Percentiles rank a stretch among this genome's conserved stretches.
Evolutionary conservation across 2,888 invertebrate genomes (phyloP).

Genomic region (Taphrorychus bicolor): DNA sequence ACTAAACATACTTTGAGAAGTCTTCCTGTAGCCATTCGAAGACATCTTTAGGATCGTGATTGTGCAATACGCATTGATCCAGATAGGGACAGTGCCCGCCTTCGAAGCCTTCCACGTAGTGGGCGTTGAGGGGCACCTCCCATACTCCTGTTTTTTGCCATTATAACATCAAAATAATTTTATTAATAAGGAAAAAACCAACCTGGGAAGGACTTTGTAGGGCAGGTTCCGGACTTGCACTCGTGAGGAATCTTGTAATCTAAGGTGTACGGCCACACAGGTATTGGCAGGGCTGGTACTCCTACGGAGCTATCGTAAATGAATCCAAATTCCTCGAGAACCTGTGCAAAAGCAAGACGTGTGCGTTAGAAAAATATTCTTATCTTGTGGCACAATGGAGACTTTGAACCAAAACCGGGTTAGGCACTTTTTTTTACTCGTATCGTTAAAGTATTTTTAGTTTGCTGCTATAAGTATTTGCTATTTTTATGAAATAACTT

Average conservation of each 20-base stretch:
- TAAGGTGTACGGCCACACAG: constrained; percentile 94
- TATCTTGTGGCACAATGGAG: too few species aligned
- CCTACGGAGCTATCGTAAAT: constrained; percentile 93
- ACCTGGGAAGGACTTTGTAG: constrained; percentile 88
- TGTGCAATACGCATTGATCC: constrained; percentile 91
- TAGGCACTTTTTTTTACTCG: too few species aligned
- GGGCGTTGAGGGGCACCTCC: constrained; percentile 91
- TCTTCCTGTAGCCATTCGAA: constrained; percentile 91
- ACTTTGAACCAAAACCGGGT: too few species aligned
- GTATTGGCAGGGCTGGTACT: constrained; percentile 78
- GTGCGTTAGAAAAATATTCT: too few species aligned
- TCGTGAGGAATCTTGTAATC: constrained; percentile 93
- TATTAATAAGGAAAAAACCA: too few species aligned
- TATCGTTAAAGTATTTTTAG: too few species aligned
- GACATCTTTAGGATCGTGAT: constrained; percentile 77
- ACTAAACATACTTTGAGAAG: constrained; percentile 76
- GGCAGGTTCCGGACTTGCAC: constrained; percentile 92
- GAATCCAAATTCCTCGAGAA: constrained; percentile 90
- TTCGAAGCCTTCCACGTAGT: constrained; percentile 86
- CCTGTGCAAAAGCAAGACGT: too few species aligned
- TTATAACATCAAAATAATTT: neutral
- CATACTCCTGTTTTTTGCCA: constrained; percentile 70
- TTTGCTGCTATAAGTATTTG: too few species aligned
- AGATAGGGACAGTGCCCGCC: constrained; percentile 92
- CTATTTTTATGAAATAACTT: too few species aligned